Evolutionary conservation across 2,113 vertebrate species (phyloP).

Genomic region (Leucosticte australis): DNA sequence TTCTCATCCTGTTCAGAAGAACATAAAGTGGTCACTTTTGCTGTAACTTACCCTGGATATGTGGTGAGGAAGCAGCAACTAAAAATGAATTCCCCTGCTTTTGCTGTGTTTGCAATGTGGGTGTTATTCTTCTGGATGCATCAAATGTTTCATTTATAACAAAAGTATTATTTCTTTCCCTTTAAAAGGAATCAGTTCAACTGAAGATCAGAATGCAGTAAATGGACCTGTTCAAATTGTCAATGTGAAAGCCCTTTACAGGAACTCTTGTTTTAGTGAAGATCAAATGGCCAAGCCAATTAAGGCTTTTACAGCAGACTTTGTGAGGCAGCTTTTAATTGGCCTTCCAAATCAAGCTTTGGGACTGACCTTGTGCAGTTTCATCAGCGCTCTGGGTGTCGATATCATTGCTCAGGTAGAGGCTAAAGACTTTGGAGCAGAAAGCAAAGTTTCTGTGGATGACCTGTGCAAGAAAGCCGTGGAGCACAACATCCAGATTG

Average conservation of each 20-base stretch:
- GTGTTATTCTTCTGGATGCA: background rate
- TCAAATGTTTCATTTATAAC: background rate
- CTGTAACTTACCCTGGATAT: background rate
- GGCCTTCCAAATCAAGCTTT: slow-evolving; percentile 94
- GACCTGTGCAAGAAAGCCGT: slow-evolving; percentile 94
- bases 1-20: background rate
- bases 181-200: slow-evolving; percentile 73
- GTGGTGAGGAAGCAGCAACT: background rate
- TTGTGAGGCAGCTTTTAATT: slow-evolving; percentile 93
- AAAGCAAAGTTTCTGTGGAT: slow-evolving; percentile 94
- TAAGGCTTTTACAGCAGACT: slow-evolving; percentile 96
- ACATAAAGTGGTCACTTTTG: background rate
- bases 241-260: slow-evolving; percentile 85
- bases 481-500: slow-evolving; percentile 89
- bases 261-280: slow-evolving; percentile 88
- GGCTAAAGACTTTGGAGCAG: slow-evolving; percentile 94
- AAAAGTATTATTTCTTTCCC: background rate
- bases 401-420: slow-evolving; percentile 94
- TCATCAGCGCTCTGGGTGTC: slow-evolving; percentile 89
- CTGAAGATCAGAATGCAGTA: slow-evolving; percentile 84
- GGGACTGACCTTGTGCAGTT: slow-evolving; percentile 90
- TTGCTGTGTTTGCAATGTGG: background rate
- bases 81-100: background rate
- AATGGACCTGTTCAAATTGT: slow-evolving; percentile 88
- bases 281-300: slow-evolving; percentile 97